Percentiles rank a stretch among this genome's conserved stretches.
Evolutionary conservation across 64 coral and sea anemone genomes (phyloP).

Genomic region (Montipora efflorescens): DNA sequence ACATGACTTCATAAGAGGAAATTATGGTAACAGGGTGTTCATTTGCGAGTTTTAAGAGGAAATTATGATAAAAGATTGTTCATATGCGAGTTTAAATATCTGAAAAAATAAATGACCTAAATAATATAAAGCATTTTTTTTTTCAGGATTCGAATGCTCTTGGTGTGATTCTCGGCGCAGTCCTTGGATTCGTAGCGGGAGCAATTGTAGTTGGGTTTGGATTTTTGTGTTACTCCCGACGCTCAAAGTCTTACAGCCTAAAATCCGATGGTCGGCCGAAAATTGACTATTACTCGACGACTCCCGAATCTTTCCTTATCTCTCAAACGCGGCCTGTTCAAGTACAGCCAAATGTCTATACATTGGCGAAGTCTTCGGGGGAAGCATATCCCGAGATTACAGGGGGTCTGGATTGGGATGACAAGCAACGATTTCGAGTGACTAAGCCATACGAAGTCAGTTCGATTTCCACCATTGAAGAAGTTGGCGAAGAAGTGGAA

Average conservation of each 20-base stretch:
- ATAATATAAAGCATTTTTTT: neutral
- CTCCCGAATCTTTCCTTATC: conserved; percentile 39
- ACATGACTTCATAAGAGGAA: neutral
- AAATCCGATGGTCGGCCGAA: conserved; percentile 42
- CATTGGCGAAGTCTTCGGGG: conserved; percentile 61
- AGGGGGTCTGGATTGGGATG: conserved; percentile 31
- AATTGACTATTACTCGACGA: conserved; percentile 78
- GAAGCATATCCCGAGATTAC: conserved; percentile 63
- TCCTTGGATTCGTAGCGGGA: conserved; percentile 83
- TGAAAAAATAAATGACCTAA: no score
- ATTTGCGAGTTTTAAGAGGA: neutral
- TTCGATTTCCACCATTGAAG: conserved; percentile 11
- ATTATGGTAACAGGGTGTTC: conserved; percentile 15
- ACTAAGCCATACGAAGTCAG: conserved; percentile 52
- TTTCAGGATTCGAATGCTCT: conserved; percentile 76
- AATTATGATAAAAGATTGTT: no score
- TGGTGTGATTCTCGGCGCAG: conserved; percentile 76
- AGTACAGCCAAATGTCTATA: conserved; percentile 85
- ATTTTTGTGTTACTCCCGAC: conserved; percentile 53
- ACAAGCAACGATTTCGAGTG: conserved; percentile 51
- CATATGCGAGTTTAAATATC: no score
- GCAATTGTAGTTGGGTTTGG: conserved; percentile 62
- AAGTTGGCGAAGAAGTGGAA: conserved; percentile 33
- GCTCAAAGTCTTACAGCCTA: conserved; percentile 57
- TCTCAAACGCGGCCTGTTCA: conserved; percentile 78